Conservation (phyloP, 2,888 invertebrate genomes). For the Geophilus truncorum region DNA sequence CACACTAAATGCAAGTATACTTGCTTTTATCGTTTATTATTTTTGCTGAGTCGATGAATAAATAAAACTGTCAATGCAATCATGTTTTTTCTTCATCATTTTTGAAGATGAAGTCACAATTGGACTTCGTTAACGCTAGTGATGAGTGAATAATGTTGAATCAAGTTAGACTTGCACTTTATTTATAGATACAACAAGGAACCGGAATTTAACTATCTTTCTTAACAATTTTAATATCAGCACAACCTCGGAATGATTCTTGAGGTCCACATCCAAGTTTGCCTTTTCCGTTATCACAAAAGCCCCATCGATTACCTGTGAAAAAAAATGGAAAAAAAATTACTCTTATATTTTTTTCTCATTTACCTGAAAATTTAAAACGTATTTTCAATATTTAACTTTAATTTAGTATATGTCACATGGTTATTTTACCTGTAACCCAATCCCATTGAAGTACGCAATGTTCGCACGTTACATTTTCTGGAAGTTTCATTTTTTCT, state of each 20-base stretch:
- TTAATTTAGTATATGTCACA: no score
- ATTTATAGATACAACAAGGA: no score
- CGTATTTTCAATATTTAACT: no score
- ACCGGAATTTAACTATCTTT: no score
- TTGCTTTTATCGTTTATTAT: not conserved
- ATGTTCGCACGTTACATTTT: conserved; percentile 52
- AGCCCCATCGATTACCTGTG: conserved; percentile 35
- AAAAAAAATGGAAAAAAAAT: not conserved
- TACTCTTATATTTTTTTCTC: no score
- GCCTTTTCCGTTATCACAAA: conserved; percentile 10
- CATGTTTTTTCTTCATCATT: not conserved
- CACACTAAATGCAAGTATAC: not conserved
- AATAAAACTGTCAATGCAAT: not conserved
- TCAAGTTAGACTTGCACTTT: no score
- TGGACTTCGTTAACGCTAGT: no score
- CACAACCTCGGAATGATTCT: conserved; percentile 35
- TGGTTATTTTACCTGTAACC: conserved; percentile 46
- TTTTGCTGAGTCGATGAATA: not conserved
- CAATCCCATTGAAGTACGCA: conserved; percentile 58
- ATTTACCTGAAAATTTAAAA: not conserved
- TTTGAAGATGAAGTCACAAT: no score
- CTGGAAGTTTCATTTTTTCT: conserved; percentile 48
- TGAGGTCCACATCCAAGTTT: conserved; percentile 35
- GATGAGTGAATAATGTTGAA: no score
- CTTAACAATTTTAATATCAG: conserved; percentile 23